A percentile compares a stretch with the other conserved stretches of the same genome.
phyloP scores from a whole-genome alignment of 92 coral and sea anemone genomes.

The Meandrina meandrites region DNA sequence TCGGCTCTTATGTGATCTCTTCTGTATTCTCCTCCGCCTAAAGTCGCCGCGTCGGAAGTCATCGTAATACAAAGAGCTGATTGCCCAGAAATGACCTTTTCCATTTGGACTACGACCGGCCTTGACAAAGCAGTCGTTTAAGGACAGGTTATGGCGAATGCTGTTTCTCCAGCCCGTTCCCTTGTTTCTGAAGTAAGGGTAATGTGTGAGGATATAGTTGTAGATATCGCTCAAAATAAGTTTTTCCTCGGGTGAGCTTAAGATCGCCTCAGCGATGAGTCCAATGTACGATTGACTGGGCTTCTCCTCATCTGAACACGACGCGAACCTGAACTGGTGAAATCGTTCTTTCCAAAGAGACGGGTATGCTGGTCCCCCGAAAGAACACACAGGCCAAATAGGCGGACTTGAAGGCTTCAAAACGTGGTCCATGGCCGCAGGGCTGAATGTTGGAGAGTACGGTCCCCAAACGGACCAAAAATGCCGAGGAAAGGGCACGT shows the following conservation, averaged over 20 bases:
- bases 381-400: slow-evolving; percentile 47
- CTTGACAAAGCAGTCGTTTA: slow-evolving; percentile 86
- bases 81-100: slow-evolving; percentile 94
- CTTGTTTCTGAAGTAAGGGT: slow-evolving; percentile 85
- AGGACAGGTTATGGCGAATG: slow-evolving; percentile 84
- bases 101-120: slow-evolving; percentile 93
- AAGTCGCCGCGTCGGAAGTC: slow-evolving; percentile 88
- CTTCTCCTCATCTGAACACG: slow-evolving; percentile 80
- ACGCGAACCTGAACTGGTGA: slow-evolving; percentile 42
- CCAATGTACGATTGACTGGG: slow-evolving; percentile 93
- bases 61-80: slow-evolving; percentile 76
- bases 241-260: slow-evolving; percentile 84
- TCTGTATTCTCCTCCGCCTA: slow-evolving; percentile 70
- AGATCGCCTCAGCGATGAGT: slow-evolving; percentile 83
- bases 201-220: slow-evolving; percentile 79
- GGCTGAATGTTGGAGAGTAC: slow-evolving; percentile 36
- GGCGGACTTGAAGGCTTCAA: slow-evolving; percentile 48
- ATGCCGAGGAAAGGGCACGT: slow-evolving; percentile 39
- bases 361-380: slow-evolving; percentile 51
- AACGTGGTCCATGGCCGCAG: slow-evolving; percentile 46
- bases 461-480: slow-evolving; percentile 55
- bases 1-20: slow-evolving; percentile 42
- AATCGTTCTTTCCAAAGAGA: slow-evolving; percentile 50
- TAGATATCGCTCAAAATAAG: slow-evolving; percentile 88
- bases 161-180: slow-evolving; percentile 94